Percentiles rank a stretch among this genome's conserved stretches.
These are phyloP conservation scores for Spinibarbus caldwelli DNA, from an alignment of 2,797 vertebrate genomes.

Conservation along the genomic window DNA sequence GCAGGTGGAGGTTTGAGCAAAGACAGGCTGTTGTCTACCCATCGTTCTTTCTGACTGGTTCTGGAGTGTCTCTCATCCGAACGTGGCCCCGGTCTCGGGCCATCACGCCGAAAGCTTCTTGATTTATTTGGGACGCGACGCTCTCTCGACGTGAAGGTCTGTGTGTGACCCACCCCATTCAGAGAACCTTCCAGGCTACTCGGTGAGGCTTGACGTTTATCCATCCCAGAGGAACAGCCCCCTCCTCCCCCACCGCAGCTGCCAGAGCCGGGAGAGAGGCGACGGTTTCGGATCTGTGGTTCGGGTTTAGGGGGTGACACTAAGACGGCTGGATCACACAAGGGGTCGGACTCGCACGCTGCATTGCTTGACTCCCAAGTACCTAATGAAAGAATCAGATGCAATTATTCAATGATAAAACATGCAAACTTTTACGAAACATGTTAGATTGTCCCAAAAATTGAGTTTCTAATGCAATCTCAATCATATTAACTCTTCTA, in stretches of 20 bases:
- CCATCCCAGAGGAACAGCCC: conserved; percentile 71
- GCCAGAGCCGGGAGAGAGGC: conserved; percentile 80
- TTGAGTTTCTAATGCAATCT: not conserved
- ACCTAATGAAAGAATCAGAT: conserved; percentile 66
- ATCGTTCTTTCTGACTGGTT: conserved; percentile 69
- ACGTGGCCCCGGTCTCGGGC: conserved; percentile 62
- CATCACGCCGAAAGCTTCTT: conserved; percentile 73
- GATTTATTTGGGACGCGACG: conserved; percentile 74
- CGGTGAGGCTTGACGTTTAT: conserved; percentile 68
- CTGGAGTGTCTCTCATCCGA: conserved; percentile 64
- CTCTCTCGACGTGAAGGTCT: conserved; percentile 68
- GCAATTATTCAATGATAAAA: not conserved
- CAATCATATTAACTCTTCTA: not conserved
- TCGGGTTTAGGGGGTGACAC: conserved; percentile 81
- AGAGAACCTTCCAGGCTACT: conserved; percentile 57
- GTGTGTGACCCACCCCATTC: conserved; percentile 61
- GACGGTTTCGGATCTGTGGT: conserved; percentile 83
- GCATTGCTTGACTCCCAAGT: conserved; percentile 83
- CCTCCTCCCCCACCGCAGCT: conserved; percentile 80
- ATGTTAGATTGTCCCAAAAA: not conserved
- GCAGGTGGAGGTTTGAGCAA: conserved; percentile 84
- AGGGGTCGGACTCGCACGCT: conserved; percentile 80
- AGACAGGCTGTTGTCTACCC: conserved; percentile 81
- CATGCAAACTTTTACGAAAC: not conserved
- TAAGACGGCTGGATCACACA: conserved; percentile 82